phyloP scores from a whole-genome alignment of 1,140 invertebrate genomes.

The Papilio aristodemus region DNA sequence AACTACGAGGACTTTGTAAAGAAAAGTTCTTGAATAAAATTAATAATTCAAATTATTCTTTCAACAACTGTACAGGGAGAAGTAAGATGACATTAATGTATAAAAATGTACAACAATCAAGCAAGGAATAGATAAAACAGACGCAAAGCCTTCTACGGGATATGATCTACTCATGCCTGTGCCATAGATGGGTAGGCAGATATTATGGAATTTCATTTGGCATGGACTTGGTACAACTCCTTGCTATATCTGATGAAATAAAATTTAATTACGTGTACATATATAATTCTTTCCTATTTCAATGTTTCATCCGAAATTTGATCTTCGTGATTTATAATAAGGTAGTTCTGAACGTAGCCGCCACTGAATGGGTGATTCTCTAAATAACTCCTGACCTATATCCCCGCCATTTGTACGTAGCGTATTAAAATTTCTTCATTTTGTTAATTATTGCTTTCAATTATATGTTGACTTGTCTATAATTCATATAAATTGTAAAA shows the following conservation, averaged over 20 bases:
- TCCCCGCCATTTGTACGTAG: neutral
- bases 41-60: too few species aligned
- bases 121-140: too few species aligned
- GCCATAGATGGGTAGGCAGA: too few species aligned
- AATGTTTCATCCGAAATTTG: neutral
- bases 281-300: neutral
- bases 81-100: too few species aligned
- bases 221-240: too few species aligned
- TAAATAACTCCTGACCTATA: constrained; percentile 9
- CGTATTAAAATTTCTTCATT: neutral
- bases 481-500: neutral
- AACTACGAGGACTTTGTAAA: neutral
- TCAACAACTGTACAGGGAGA: too few species aligned
- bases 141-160: too few species aligned
- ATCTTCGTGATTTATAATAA: neutral
- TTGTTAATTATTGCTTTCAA: neutral
- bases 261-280: neutral
- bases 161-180: too few species aligned
- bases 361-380: neutral
- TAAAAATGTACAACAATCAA: too few species aligned
- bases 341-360: neutral
- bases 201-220: too few species aligned
- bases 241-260: neutral
- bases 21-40: neutral
- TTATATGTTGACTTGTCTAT: neutral